These are phyloP conservation scores for Leptocoma aspasia DNA, from an alignment of 2,113 vertebrate genomes.

Conservation along the genomic window DNA sequence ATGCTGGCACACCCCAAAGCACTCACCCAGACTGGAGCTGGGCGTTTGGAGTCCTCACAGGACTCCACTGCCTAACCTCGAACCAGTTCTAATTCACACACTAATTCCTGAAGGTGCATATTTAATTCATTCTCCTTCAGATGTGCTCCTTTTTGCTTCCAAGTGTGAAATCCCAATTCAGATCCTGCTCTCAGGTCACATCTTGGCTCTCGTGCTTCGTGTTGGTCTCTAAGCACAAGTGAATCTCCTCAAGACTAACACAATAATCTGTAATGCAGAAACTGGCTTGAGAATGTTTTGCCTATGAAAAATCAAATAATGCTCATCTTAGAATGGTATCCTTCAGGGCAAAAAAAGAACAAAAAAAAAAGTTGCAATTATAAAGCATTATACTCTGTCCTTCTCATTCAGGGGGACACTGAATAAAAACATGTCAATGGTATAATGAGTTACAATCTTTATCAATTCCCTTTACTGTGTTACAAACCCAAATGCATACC, in stretches of 20 bases:
- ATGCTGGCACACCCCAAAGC: too few relatives aligned
- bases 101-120: neutral
- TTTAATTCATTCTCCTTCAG: neutral
- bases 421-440: neutral
- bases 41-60: neutral
- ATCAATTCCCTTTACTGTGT: neutral
- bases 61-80: neutral
- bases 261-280: neutral
- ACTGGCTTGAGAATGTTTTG: neutral
- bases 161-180: neutral
- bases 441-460: neutral
- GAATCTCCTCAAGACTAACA: neutral
- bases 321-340: neutral
- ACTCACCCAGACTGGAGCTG: neutral
- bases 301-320: neutral
- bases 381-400: neutral
- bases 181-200: neutral
- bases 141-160: fast-evolving
- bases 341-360: neutral
- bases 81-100: neutral
- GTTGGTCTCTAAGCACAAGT: neutral
- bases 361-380: neutral
- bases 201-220: neutral
- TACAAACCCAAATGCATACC: neutral
- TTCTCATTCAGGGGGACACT: neutral